These are phyloP conservation scores for Drosophila melanosoma DNA, from an alignment of 2,888 invertebrate species.

Conservation along the genomic window DNA sequence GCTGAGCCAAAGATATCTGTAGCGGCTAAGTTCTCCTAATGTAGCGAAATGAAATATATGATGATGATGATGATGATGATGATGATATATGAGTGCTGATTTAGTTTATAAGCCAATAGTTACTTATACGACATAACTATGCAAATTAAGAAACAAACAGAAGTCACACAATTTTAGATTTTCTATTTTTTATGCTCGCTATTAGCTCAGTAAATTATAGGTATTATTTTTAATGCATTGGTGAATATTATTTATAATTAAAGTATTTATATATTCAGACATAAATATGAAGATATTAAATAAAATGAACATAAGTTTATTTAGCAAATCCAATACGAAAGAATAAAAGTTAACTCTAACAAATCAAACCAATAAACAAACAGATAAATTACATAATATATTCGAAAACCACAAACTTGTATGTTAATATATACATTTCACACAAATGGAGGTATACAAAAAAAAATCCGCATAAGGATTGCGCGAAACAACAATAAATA, in stretches of 20 bases:
- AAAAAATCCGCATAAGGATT: constrained; percentile 24
- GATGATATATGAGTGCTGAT: constrained; percentile 3
- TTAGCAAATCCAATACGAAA: background rate
- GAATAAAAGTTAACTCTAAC: background rate
- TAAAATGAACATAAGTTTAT: background rate
- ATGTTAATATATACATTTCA: constrained; percentile 21
- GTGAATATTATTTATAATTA: too few relatives aligned
- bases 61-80: constrained; percentile 1
- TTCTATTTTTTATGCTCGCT: background rate
- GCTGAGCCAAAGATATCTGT: background rate
- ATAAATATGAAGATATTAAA: background rate
- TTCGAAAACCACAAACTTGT: constrained; percentile 22
- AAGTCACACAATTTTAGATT: background rate
- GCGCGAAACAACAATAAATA: constrained; percentile 8
- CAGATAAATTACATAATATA: constrained; percentile 16
- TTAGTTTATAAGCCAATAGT: constrained; percentile 9
- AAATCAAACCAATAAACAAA: constrained; percentile 1
- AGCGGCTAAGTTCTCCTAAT: background rate
- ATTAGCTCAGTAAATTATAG: background rate
- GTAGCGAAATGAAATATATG: background rate
- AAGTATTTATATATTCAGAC: background rate
- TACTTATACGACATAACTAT: constrained; percentile 9
- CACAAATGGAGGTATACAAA: constrained; percentile 8
- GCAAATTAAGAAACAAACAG: constrained; percentile 16
- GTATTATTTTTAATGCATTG: background rate